Evolutionary conservation across 2,888 invertebrate genomes (phyloP), one percentile per base, ranked within the genome.

Genomic region (Tetranychus truncatus): DNA sequence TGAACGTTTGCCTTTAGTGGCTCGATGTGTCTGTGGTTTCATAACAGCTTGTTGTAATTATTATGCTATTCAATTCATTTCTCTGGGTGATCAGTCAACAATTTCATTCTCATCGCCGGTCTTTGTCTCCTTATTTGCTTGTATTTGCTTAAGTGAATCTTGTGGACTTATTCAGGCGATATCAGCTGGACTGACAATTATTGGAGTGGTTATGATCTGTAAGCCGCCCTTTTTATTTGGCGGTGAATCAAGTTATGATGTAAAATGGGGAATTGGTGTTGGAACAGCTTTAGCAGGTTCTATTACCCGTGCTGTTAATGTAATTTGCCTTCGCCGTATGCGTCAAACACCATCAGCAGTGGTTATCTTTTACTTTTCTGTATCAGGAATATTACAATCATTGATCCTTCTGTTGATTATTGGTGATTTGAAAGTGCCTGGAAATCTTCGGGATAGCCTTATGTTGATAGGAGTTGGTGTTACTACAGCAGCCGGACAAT

Each of bases 61-160:
- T 21, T 69, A 69, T 21, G 34, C 21, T 6, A 69, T 69, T 21
- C 69, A 24, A 69, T 24, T 91, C 81, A 92, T 93, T 91, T 92
- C 92, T 1, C 83, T 93, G 78, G 92, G 92, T 65, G 92, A 93
- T 83, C 92, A 92, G 34, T 91, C 91, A 7, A 91, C 91, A 2
- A 89, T 91, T 77, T 91, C 92, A 45, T 93, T 93, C 83, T 92
- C 92, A 65, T 91, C 91, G 71, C 93, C 93, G 1, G 92, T 93
- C 55, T 92, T 93, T 84, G 92, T 92, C 66, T 90, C 91, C 72
- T 88, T 93, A 80, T 82, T 82, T 75, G 82, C 81, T 0, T 79
- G 81, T 66, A 79, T 81, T 44, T 91, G 92, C 82, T 85, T 92
- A 21, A 91, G 91, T 82, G 93, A 93, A 81, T 89, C 90, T 0